These are phyloP conservation scores for Ceyx melanurus DNA, from an alignment of 2,113 vertebrate species.

Conservation along the genomic window DNA sequence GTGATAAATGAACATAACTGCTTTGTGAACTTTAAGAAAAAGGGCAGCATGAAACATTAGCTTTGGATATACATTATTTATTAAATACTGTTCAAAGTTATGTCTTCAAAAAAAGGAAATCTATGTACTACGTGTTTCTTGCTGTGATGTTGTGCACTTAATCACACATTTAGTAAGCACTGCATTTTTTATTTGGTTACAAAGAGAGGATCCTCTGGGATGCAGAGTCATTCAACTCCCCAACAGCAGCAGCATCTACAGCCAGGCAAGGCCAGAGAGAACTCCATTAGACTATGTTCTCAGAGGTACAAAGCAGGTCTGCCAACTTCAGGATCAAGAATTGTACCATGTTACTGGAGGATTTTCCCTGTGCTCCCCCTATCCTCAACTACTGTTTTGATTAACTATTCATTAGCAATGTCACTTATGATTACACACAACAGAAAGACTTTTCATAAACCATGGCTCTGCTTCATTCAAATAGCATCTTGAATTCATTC, in stretches of 20 bases:
- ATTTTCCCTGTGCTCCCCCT: not conserved
- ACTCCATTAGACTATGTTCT: not conserved
- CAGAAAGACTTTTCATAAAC: not conserved
- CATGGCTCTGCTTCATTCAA: not conserved
- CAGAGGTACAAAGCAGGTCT: not conserved
- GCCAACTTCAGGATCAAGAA: not conserved
- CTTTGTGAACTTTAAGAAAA: not conserved
- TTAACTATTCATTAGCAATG: not conserved
- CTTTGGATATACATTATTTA: constrained; percentile 14
- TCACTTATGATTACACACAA: not conserved
- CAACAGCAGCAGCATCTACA: rapidly evolving
- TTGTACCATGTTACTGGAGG: not conserved
- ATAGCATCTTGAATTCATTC: not conserved
- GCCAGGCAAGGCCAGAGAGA: not conserved
- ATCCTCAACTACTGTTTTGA: not conserved
- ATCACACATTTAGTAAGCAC: not conserved
- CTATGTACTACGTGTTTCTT: not conserved
- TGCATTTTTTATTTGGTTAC: not conserved
- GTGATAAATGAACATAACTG: not conserved
- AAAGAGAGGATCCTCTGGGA: not conserved
- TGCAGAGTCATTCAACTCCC: not conserved
- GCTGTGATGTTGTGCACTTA: not conserved
- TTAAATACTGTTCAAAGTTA: constrained; percentile 11
- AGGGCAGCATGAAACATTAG: not conserved
- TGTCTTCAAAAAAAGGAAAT: not conserved